Conservation (phyloP, 2,888 invertebrate species). For the Ochropleura plecta region DNA sequence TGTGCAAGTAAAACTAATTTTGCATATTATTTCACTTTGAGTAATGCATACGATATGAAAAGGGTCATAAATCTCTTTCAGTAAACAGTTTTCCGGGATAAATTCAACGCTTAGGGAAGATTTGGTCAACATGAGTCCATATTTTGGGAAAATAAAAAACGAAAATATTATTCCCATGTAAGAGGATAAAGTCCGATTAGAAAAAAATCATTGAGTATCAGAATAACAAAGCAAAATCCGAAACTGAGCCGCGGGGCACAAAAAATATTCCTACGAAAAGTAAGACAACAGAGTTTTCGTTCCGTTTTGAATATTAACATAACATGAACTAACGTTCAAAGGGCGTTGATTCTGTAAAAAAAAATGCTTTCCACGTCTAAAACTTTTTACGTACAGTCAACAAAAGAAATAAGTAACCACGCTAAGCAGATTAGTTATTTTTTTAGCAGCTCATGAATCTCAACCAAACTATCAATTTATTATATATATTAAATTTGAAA, state of each 20-base stretch:
- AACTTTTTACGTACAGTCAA: constrained; percentile 15
- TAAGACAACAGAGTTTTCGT: constrained; percentile 61
- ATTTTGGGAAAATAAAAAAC: constrained; percentile 36
- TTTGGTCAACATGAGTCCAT: constrained; percentile 28
- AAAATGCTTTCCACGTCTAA: constrained; percentile 8
- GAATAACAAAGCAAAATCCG: constrained; percentile 27
- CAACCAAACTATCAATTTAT: too few species aligned
- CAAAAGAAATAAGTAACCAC: too few species aligned
- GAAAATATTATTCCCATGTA: constrained; percentile 21
- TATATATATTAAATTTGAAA: too few species aligned
- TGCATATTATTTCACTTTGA: constrained; percentile 20
- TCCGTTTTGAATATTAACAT: constrained; percentile 57
- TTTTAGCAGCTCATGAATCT: too few species aligned
- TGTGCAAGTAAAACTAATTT: constrained; percentile 72
- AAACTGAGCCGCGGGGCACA: constrained; percentile 29
- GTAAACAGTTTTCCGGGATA: constrained; percentile 1
- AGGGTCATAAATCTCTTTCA: constrained; percentile 13
- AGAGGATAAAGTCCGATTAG: constrained; percentile 40
- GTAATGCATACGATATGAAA: constrained; percentile 33
- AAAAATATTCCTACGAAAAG: constrained; percentile 38
- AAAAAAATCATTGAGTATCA: constrained; percentile 31
- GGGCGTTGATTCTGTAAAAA: constrained; percentile 49
- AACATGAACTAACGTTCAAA: constrained; percentile 58
- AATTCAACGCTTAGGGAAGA: constrained; percentile 26
- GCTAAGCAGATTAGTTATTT: too few species aligned